Evolutionary conservation across 2,888 invertebrate species (phyloP), one percentile per base, ranked within the genome.

Genomic region (Pterobdella sp.): DNA sequence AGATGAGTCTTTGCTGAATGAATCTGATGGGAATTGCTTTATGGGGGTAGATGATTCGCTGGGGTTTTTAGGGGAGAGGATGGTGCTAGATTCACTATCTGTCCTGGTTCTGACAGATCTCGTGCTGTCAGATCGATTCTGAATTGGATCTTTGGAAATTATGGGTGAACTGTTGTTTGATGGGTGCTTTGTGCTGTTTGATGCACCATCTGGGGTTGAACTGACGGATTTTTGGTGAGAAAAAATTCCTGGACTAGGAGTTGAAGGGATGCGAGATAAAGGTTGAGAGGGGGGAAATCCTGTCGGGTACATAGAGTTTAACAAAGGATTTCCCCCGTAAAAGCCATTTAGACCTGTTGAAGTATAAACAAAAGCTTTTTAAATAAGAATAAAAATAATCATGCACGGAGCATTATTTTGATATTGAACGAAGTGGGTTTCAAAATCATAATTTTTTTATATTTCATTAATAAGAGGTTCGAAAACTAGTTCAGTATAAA

Each of bases 251-350:
- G 71, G 71, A 63, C 71, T 71, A 32, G 74, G 60, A 1, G 72
- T 72, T n/a, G 72, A 72, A 22, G 76, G 72, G 66, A 68, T 72
- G 70, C 76, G 42, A 66, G 77, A 69, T 64, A 75, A 65, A 68
- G 75, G 67, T 68, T 76, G 42, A 72, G 32, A 22, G 31, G 66
- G n/a, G 3, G 73, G 37, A 36, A 65, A 68, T 31, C 31, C 63
- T 29, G 72, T 66, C 1, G 68, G 66, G 31, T 32, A 65, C 32
- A 60, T 22, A 29, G 72, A 36, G 34, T 63, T 36, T 32, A 37
- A 3, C 10, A 63, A 31, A 4, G 60, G 60, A 37, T 71, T 71
- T 29, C 18, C 52, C 14, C 63, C 63, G 63, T 71, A 71, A 35
- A 71, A 18, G 36, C 71, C 52, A 36, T 60, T 71, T 63, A 71